Evolutionary conservation across 2,113 vertebrate genomes (phyloP).

Genomic region (Acinonyx jubatus): DNA sequence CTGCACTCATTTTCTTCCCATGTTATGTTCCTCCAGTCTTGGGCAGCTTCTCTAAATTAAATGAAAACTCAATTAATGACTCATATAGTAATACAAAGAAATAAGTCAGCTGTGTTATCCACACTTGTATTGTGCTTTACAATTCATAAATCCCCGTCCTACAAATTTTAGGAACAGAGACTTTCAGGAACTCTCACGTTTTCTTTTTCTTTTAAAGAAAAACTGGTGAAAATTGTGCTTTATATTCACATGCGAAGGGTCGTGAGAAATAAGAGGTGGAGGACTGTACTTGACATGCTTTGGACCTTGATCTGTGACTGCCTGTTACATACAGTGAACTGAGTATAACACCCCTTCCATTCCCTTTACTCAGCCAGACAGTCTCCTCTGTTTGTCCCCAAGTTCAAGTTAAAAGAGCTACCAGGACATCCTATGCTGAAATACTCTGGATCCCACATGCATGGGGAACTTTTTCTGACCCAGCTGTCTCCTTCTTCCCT

Average conservation of each 20-base stretch:
- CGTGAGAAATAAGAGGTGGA: neutral
- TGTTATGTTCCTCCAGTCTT: neutral
- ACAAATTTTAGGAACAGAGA: neutral
- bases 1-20: neutral
- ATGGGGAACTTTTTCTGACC: neutral
- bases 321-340: neutral
- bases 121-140: neutral
- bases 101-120: neutral
- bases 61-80: neutral
- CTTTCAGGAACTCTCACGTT: neutral
- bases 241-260: neutral
- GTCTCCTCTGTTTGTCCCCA: neutral
- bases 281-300: neutral
- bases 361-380: neutral
- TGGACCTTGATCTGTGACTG: neutral
- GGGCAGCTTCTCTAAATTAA: neutral
- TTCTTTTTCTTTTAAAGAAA: neutral
- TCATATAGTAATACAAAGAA: neutral
- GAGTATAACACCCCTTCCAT: neutral
- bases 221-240: neutral
- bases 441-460: neutral
- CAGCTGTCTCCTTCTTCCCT: neutral
- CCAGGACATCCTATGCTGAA: neutral
- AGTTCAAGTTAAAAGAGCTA: neutral
- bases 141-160: neutral